Percentiles rank a stretch among this genome's conserved stretches.
phyloP scores from a whole-genome alignment of 2,113 vertebrate genomes.

The Bujurquina vittata region DNA sequence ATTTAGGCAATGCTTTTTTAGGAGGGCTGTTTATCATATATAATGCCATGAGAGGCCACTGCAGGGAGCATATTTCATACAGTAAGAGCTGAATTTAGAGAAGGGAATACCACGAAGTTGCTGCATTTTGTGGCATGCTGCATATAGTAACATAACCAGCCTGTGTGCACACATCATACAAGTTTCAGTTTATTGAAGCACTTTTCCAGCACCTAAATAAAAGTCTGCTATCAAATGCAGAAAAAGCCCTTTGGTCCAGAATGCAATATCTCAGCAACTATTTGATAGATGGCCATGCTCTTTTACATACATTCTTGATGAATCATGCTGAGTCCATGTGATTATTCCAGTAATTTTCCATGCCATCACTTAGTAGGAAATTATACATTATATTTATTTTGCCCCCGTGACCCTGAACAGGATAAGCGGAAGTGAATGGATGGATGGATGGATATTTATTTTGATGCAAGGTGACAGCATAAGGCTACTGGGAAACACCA shows the following conservation, averaged over 20 bases:
- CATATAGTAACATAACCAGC: background rate
- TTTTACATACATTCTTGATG: background rate
- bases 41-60: slow-evolving; percentile 37
- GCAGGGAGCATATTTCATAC: slow-evolving; percentile 34
- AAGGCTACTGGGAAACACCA: background rate
- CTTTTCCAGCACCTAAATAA: background rate
- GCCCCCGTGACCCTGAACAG: too few species aligned
- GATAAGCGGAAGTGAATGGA: too few species aligned
- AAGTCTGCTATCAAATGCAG: background rate
- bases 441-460: background rate
- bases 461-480: background rate
- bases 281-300: background rate
- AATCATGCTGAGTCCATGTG: background rate
- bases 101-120: background rate
- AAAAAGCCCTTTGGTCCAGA: background rate
- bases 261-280: background rate
- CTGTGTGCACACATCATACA: background rate
- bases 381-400: background rate
- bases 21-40: slow-evolving; percentile 50
- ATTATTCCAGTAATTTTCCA: background rate
- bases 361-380: background rate
- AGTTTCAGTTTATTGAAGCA: background rate
- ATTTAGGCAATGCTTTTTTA: slow-evolving; percentile 60
- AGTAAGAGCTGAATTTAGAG: slow-evolving; percentile 24
- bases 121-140: slow-evolving; percentile 28